Evolutionary conservation across 2,797 vertebrate species (phyloP), one percentile per base, ranked within the genome.

Genomic region (Tadarida brasiliensis): DNA sequence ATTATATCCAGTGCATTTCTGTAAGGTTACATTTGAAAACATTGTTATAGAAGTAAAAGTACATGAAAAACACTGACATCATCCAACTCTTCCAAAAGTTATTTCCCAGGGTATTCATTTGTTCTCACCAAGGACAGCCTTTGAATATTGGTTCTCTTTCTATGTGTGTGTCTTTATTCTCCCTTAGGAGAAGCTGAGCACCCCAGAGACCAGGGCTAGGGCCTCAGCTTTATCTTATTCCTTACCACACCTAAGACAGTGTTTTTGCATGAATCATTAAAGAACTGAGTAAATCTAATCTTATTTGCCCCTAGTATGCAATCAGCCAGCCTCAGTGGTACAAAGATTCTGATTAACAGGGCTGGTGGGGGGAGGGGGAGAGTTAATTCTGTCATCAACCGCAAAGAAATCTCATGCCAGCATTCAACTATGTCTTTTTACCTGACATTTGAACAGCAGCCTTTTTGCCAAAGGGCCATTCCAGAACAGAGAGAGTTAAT

Each of bases 401-500:
- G 83, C 57, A 61, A 87, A 76, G 65, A 78, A 92, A n/a, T 71
- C 44, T 90, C 67, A 28, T 4, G 7, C 16, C 49, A 44, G 56
- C 47, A 61, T 49, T 61, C 65, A 63, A 15, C 5, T 54, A 30
- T 28, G 17, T 4, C 59, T 44, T 91, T 47, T 93, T 56, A 33
- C 33, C 59, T 44, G 47, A 44, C 11, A 15, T 11, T 76, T 77
- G 39, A 90, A 47, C 6, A 85, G n/a, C 20, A 71, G 11, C 22
- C 14, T 28, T 78, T 94, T 70, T 83, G 74, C 63, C 87, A 70
- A 68, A 90, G 73, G 51, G 35, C n/a, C 33, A 15, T 82, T 88
- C 74, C 68, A 91, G 26, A 87, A 63, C 57, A 54, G 28, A 85
- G 63, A 65, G 26, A 94, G 61, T 92, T 65, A 78, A 87, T 92